phyloP scores from a whole-genome alignment of 2,113 vertebrate genomes.

The Hylia prasina region DNA sequence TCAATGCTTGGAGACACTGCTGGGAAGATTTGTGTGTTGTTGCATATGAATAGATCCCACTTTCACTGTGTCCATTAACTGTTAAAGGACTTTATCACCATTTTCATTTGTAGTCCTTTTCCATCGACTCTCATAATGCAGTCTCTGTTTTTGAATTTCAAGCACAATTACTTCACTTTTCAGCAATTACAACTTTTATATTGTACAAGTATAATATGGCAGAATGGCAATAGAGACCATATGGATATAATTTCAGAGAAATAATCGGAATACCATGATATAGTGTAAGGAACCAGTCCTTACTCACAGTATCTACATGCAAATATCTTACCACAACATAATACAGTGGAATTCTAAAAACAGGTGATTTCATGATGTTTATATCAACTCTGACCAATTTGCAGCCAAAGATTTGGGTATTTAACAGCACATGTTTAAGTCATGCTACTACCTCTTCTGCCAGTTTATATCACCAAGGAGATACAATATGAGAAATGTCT shows the following conservation, averaged over 20 bases:
- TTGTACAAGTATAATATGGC: neutral
- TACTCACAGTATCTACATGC: neutral
- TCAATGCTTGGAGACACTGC: neutral
- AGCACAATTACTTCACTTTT: neutral
- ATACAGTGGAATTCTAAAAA: neutral
- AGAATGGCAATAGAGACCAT: neutral
- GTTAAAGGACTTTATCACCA: neutral
- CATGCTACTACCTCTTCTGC: neutral
- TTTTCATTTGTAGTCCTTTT: neutral
- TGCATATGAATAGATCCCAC: neutral
- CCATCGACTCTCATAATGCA: neutral
- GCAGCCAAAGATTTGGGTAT: neutral
- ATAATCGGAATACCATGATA: neutral
- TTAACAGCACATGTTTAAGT: neutral
- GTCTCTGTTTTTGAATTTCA: neutral
- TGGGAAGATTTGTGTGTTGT: neutral
- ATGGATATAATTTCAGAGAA: neutral
- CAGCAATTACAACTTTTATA: neutral
- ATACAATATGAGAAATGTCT: neutral
- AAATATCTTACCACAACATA: neutral
- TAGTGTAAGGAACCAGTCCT: neutral
- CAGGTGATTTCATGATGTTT: neutral
- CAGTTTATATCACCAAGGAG: neutral
- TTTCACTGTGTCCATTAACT: neutral
- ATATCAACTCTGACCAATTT: slow-evolving; percentile 1